Base-by-base conservation (phyloP, 2,797 vertebrate species). In the Sebastes hubbsi region DNA sequence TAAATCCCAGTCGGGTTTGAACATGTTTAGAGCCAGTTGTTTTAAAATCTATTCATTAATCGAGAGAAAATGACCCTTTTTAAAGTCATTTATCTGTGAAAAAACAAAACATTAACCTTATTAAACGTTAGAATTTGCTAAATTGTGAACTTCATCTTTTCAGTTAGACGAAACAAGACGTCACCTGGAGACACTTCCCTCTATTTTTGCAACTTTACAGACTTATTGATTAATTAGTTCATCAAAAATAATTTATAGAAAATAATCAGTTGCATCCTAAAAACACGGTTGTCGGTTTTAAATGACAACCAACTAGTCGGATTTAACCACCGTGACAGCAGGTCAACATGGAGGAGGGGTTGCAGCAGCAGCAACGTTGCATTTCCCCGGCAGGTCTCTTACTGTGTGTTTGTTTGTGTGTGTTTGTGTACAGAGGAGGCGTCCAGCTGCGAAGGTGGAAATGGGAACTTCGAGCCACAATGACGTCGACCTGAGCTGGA, bases 401-500 rank as follows among this genome's bases (percentile, higher is more conserved):
- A 29, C 10, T 30, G 30, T 30, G 29, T 30, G 30, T 66, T 3
- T 70, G 3, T 59, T 9, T 55, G 27, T 64, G 14, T 30, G 22
- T 24, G 5, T 59, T 12, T 55, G 27, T 64, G 14, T 30, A 0
- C 90, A 99, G 98, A 97, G 98, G 91, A 93, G 98, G 91, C 97
- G 98, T 89, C 98, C 98, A 0, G 95, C 96, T 52, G 94, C 97
- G 4, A 99, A 99, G 89, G 97, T 99, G 63, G 98, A 99, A 87
- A 99, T 97, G 96, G 98, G 98, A 69, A 99, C 98, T 0, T 96
- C 98, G 0, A 99, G 96, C 93, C 98, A 99, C 92, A 99, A 97
- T 1, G 97, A 99, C 69, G 98, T 99, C 2, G 98, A 99, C 81
- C 97, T 99, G 96, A 99, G 98, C 93, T 99, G 98, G 98, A 99